Base-by-base conservation (phyloP, 2,113 vertebrate genomes). In the Gambusia holbrooki region DNA sequence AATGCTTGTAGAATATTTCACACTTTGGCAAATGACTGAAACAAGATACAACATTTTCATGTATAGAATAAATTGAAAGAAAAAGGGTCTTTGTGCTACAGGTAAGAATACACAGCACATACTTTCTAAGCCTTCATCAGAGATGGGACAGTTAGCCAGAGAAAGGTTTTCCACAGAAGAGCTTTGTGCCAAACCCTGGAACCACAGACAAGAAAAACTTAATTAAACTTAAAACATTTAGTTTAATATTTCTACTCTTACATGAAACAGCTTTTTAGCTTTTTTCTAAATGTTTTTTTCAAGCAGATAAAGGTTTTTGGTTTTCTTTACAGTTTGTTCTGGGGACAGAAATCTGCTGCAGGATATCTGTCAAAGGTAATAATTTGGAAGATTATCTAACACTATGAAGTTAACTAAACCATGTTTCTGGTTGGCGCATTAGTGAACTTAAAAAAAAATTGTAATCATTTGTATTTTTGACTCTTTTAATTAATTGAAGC, bases 61-160 rank as follows among this genome's bases (percentile, higher is more conserved):
- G 40, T 15, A 35, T 11, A 61, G 28, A n/a, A 42, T 2, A 69
- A 80, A 30, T 6, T 32, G 58, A 37, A 37, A 37, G 22, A 19
- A 1, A 68, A 54, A 17, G 13, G 62, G 45, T 28, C 19, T 61
- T 8, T 29, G 37, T 4, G 4, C 13, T 45, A 19, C 19, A 58
- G 58, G 54, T 69, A 29, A 70, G 11, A 42, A n/a, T n/a, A 66
- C 9, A 45, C 6, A 29, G 15, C 3, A 74, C 96, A 95, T 90
- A 99, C 98, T 94, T 93, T 99, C 96, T 72, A 99, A 90, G 29
- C 98, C 98, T 81, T 92, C 91, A 87, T 99, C 97, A 87, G 92
- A 94, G 86, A 98, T 95, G 48, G 96, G 96, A 91, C 96, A 98
- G 86, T 96, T 91, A 40, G 96, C 96, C 87, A 99, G 90, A 67